Evolutionary conservation across 92 coral and sea anemone genomes (phyloP), one percentile per base, ranked within the genome.

Genomic region (Scolanthus callimorphus): DNA sequence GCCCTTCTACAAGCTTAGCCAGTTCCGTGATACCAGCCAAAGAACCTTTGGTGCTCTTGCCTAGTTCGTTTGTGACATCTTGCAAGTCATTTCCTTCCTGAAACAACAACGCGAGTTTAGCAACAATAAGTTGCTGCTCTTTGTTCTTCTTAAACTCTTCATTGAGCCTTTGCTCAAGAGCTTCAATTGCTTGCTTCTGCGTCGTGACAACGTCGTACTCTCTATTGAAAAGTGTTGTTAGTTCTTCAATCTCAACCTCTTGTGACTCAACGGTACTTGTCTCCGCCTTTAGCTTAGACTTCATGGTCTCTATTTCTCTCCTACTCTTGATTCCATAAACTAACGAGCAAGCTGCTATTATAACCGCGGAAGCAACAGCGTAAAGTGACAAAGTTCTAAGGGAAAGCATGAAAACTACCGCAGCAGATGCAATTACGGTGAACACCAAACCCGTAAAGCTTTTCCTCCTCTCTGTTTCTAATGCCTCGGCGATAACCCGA

Each of bases 151-250:
- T 78, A 26, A 71, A 71, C 46, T 79, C 77, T 20, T 60, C 71
- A 29, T 79, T 85, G 11, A 85, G 62, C 65, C 72, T 69, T 58
- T 67, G 72, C 39, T 85, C 91, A 2, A 85, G 71, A 25, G 78
- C 82, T 20, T 65, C 66, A n/a, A 85, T 85, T 4, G 86, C 86
- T 20, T 65, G 74, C 51, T 75, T 79, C 45, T 85, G 91, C 38
- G 78, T 79, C 29, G 37, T 59, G 22, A 85, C 81, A 0, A 85
- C 91, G 15, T 73, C 79, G 47, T 79, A 67, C 17, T 85, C 86
- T 55, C 70, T 76, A 9, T 85, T 82, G 44, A 85, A 60, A n/a
- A 85, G 60, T 23, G 44, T 55, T 1, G 79, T 60, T 11, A 85
- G 63, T 47, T 85, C 91, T 29, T 69, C 43, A 25, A 85, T 85